Base-by-base conservation (phyloP, 64 coral and sea anemone genomes). In the Pachyseris speciosa region DNA sequence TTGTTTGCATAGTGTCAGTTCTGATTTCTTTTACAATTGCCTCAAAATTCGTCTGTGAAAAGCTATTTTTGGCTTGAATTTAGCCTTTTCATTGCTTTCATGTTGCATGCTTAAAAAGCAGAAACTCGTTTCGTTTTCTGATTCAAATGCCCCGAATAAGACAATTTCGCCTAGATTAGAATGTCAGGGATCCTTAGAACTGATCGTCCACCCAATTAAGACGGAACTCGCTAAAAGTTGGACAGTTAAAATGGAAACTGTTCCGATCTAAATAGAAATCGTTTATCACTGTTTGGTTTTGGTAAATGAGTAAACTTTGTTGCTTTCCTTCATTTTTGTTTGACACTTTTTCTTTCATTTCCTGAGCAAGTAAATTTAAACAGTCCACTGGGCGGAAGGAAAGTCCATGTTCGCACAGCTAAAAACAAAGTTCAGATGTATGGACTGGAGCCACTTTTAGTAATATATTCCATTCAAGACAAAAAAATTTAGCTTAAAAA, bases 281-380 rank as follows among this genome's bases (percentile, higher is more conserved):
- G 75, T 30, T 81, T 63, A 81, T 61, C 77, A n/a, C 20, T 81
- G 52, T 81, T 81, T 81, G 53, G 10, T 81, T 37, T 61, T 60
- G 2, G 53, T 59, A 17, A 37, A 81, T 36, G 55, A 81, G 53
- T 59, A 61, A 61, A 81, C 33, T 61, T 61, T 79, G 9, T 81
- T 58, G 9, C 32, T 36, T 61, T 55, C 15, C 63, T 42, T 61
- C 42, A 51, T 17, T 22, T 57, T 55, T 79, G 52, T n/a, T 38
- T 81, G 53, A 81, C 53, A 81, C 20, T 80, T 58, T 37, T 81
- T 32, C 13, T 58, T 81, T 40, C 60, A 79, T 52, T 58, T 79
- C 48, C 75, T 37, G 37, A 57, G 43, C 73, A 76, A 76, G 75
- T 79, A 79, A 79, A 79, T 79, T 53, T 79, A 40, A 61, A 81